phyloP scores from a whole-genome alignment of 2,113 vertebrate species.

The Gobio gobio region DNA sequence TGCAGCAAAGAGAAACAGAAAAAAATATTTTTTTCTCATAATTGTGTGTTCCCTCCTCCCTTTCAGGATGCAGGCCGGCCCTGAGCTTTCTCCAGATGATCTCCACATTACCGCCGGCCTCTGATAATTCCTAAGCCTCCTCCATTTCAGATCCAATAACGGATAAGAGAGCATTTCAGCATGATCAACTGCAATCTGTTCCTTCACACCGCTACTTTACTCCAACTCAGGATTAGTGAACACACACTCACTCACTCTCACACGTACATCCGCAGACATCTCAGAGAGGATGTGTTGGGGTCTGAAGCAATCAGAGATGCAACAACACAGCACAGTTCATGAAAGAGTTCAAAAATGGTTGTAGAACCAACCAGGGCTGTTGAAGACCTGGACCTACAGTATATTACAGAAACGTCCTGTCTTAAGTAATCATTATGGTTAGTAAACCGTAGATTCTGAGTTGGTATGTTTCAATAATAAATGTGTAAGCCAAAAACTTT shows the following conservation, averaged over 20 bases:
- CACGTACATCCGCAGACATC: slow-evolving; percentile 37
- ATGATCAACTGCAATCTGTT: slow-evolving; percentile 91
- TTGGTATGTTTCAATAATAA: background rate
- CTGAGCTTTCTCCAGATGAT: slow-evolving; percentile 82
- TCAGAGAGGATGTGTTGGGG: background rate
- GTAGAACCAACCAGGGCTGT: background rate
- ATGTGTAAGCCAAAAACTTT: background rate
- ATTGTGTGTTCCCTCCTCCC: slow-evolving; percentile 13
- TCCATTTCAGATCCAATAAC: slow-evolving; percentile 93
- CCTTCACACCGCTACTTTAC: slow-evolving; percentile 84
- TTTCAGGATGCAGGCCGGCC: slow-evolving; percentile 67
- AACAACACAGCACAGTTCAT: background rate
- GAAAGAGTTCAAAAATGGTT: background rate
- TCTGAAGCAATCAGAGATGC: background rate
- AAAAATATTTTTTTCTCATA: slow-evolving; percentile 11
- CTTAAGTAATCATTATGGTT: background rate
- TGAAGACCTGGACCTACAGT: background rate
- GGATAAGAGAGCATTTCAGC: slow-evolving; percentile 88
- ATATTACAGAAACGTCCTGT: background rate
- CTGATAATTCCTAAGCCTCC: slow-evolving; percentile 96
- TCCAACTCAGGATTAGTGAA: slow-evolving; percentile 82
- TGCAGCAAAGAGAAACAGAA: background rate
- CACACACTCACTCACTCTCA: slow-evolving; percentile 54
- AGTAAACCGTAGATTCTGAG: background rate
- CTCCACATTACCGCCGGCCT: slow-evolving; percentile 92